Evolutionary conservation across 2,888 invertebrate species (phyloP).

Genomic region (Argyresthia albistria): DNA sequence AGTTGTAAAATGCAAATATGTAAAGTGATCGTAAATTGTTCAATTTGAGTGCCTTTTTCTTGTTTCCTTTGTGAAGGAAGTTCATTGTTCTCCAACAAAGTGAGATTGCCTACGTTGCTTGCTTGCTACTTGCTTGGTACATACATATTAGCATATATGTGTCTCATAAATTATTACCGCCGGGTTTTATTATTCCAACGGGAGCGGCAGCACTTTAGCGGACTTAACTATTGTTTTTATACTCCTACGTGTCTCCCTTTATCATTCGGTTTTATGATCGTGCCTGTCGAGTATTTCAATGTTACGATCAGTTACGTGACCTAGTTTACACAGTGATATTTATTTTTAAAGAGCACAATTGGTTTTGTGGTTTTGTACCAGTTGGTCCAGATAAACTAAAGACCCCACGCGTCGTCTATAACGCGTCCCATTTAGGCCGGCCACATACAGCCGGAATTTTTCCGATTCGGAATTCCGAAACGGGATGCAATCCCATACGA

Average conservation of each 20-base stretch:
- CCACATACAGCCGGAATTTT: too few species aligned
- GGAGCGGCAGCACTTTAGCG: not conserved
- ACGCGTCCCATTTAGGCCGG: too few species aligned
- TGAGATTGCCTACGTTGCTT: not conserved
- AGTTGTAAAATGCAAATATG: not conserved
- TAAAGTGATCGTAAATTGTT: not conserved
- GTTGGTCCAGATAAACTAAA: too few species aligned
- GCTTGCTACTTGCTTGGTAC: too few species aligned
- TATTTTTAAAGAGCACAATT: too few species aligned
- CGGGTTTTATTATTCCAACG: not conserved
- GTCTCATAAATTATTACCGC: not conserved
- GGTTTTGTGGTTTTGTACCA: too few species aligned
- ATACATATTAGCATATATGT: not conserved
- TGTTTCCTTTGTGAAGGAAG: not conserved
- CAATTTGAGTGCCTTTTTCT: not conserved
- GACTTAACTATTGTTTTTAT: not conserved
- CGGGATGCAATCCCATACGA: too few species aligned
- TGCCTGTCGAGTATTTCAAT: too few species aligned
- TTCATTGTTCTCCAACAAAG: not conserved
- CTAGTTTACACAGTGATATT: too few species aligned
- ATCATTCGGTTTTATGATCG: not conserved
- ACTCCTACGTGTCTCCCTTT: not conserved
- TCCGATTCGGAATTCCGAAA: too few species aligned
- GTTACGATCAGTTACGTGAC: too few species aligned
- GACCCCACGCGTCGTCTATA: too few species aligned